phyloP scores from a whole-genome alignment of 2,797 vertebrate genomes.

The Pangasius krempfi region DNA sequence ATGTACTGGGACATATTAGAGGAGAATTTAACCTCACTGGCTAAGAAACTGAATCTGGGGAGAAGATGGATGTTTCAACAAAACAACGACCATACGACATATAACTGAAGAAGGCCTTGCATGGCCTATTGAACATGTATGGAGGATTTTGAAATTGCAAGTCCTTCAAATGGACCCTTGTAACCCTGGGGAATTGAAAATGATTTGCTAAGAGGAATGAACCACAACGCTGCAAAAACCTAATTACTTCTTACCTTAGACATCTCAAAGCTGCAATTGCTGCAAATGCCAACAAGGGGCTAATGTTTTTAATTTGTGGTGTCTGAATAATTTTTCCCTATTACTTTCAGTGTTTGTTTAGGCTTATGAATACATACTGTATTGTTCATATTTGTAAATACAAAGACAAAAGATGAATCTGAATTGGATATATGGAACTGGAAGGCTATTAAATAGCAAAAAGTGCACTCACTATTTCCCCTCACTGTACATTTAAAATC shows the following conservation, averaged over 20 bases:
- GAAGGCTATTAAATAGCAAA: not conserved
- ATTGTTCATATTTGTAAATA: not conserved
- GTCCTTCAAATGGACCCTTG: constrained; percentile 2
- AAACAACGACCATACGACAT: not conserved
- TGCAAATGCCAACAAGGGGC: not conserved
- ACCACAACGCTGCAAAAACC: not conserved
- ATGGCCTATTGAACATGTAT: not conserved
- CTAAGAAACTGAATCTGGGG: not conserved
- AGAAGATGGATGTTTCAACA: not conserved
- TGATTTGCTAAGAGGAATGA: not conserved
- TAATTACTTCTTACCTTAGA: not conserved
- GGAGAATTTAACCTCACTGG: not conserved
- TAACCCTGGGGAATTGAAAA: not conserved
- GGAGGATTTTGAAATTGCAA: not conserved
- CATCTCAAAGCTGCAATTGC: not conserved
- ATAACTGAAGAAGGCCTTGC: not conserved
- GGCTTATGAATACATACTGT: not conserved
- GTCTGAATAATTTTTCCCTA: not conserved
- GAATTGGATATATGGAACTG: not conserved
- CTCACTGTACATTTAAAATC: not conserved
- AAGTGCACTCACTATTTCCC: not conserved
- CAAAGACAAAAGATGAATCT: not conserved
- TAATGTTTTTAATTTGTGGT: not conserved
- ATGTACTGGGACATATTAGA: not conserved
- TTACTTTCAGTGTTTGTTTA: not conserved